Evolutionary conservation across 2,888 invertebrate species (phyloP), one percentile per base, ranked within the genome.

Genomic region (Pammene fasciana): DNA sequence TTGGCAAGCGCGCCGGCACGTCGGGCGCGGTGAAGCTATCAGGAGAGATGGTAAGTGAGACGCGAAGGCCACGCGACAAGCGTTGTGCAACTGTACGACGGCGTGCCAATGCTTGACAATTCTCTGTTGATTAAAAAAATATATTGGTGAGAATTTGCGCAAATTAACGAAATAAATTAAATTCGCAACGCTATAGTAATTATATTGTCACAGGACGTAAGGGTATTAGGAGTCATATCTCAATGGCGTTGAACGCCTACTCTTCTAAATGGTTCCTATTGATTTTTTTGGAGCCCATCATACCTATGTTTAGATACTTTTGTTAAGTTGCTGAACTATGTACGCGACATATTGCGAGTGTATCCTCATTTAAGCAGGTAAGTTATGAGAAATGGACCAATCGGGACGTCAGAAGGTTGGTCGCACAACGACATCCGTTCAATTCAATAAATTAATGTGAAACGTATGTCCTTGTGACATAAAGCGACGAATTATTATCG

Each of bases 41-140:
- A 65, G 70, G 65, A 65, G 65, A 65, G 70, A 65, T 70, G 70
- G 70, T 55, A 70, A 70, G 70, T 45, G 70, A 70, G 70, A 70
- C 70, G 54, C 65, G 70, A 55, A 70, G 70, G 65, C 70, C 70
- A 60, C 60, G 60, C 54, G 65, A 70, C 65, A 70, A 65, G 70
- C 70, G 70, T 38, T 70, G 70, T 70, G 70, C 70, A 65, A 70
- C 70, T 70, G 70, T 65, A 65, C 70, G 59, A 46, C 65, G 70
- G 59, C 64, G 68, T 68, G 68, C 48, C 68, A 68, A 68, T 70
- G 65, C 68, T 70, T 65, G 70, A 70, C 52, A 65, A 70, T 70
- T 65, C 46, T 70, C 70, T 70, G 70, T 70, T 65, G 70, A 70
- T 60, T 54, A 65, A 70, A 70, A 65, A 68, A 65, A 70, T 26